Base-by-base conservation (phyloP, 2,888 invertebrate species). In the Syrista parreyssii region DNA sequence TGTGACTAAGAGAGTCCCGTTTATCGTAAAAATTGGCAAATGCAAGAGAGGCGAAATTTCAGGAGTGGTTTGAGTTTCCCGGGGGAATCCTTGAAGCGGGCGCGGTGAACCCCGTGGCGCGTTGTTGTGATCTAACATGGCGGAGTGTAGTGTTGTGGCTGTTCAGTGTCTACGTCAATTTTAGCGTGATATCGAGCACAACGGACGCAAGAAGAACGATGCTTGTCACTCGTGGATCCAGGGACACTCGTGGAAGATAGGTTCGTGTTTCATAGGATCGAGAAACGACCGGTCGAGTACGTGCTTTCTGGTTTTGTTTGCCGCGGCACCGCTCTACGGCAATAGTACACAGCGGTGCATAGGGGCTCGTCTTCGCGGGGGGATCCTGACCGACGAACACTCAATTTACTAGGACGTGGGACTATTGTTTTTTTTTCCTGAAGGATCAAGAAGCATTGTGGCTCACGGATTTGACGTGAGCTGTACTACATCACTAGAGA, bases 51-150 rank as follows among this genome's bases (percentile, higher is more conserved):
- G 23, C 31, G 31, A 12, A 12, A 31, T 71, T 71, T 15, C 11
- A 32, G 12, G 12, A 12, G 12, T 31, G 12, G 3, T 85, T 86
- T 73, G 80, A 86, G 89, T 83, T 82, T 81, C 84, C 85, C 91
- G 89, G 86, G 75, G n/a, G 34, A 83, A 87, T 92, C 92, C 92
- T 89, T 93, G 92, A 90, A 84, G 87, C 88, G 87, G 90, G 90
- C 89, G 89, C 88, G 90, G 92, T 91, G 91, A 90, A 92, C 93
- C 93, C 93, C 93, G 93, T 93, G 92, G 94, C 93, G 94, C 94
- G 94, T 94, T 94, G 94, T 94, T 94, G 94, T 94, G 94, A 94
- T 94, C 92, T 93, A 94, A 94, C 93, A 94, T 94, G 94, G 94
- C 94, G 93, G 92, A 92, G 92, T 92, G 92, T 92, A 92, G 92